Evolutionary conservation across 2,113 vertebrate species (phyloP).

Genomic region (Ciconia stormi): DNA sequence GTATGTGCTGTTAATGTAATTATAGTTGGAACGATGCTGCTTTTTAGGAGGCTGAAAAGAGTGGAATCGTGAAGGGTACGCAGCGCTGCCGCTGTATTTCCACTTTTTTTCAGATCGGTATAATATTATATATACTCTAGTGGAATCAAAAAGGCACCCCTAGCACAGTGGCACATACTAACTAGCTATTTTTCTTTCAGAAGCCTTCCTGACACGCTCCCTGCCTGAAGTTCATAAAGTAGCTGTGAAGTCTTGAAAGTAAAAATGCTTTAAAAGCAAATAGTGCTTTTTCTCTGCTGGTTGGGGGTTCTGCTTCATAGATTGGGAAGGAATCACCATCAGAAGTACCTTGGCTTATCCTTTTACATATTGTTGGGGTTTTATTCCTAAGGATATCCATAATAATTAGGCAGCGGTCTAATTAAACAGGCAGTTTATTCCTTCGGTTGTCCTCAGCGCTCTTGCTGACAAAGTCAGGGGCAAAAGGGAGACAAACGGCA

Average conservation of each 20-base stretch:
- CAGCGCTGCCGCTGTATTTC: not conserved
- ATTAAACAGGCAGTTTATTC: constrained; percentile 10
- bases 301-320: not conserved
- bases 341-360: not conserved
- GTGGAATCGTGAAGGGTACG: fast-evolving
- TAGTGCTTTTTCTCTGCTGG: not conserved
- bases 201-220: not conserved
- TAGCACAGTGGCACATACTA: not conserved
- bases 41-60: not conserved
- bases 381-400: not conserved
- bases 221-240: not conserved
- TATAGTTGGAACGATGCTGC: not conserved
- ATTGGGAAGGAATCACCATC: not conserved
- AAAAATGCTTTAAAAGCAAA: not conserved
- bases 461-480: constrained; percentile 9
- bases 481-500: not conserved
- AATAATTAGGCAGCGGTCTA: not conserved
- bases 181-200: not conserved
- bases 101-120: not conserved
- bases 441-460: not conserved
- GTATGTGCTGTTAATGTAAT: not conserved
- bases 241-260: not conserved
- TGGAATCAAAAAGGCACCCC: not conserved
- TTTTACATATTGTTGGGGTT: not conserved
- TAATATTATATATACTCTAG: not conserved